These are phyloP conservation scores for Pterobdella sp. DNA, from an alignment of 2,888 invertebrate genomes.

Conservation along the genomic window DNA sequence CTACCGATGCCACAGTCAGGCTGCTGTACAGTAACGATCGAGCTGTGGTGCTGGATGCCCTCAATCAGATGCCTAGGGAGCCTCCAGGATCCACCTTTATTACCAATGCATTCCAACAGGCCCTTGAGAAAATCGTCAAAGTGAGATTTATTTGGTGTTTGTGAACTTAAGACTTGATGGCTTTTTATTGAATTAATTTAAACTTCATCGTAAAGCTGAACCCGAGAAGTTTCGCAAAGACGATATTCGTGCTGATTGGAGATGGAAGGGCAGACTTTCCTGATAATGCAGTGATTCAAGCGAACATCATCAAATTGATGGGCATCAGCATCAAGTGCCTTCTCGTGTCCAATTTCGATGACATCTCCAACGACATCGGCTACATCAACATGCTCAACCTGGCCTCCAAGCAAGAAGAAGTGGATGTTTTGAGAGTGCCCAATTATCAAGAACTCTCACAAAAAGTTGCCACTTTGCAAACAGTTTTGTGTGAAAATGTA, in stretches of 20 bases:
- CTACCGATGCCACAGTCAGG: neutral
- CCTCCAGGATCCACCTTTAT: neutral
- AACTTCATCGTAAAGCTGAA: too few relatives aligned
- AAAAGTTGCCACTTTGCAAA: neutral
- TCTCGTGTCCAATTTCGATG: neutral
- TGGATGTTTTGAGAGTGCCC: neutral
- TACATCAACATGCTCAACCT: neutral
- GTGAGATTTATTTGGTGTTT: neutral
- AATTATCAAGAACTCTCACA: neutral
- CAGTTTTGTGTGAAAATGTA: neutral
- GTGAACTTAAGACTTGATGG: neutral
- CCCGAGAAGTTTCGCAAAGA: constrained; percentile 4
- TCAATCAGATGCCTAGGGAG: neutral
- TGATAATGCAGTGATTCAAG: constrained; percentile 1
- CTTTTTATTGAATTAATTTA: neutral
- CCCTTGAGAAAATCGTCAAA: neutral
- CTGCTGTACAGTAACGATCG: neutral
- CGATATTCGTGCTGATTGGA: neutral
- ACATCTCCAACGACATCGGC: neutral
- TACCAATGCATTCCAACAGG: neutral
- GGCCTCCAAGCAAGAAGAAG: neutral
- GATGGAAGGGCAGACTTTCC: neutral
- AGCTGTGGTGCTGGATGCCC: neutral
- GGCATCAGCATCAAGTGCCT: neutral
- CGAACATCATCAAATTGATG: constrained; percentile 1